These are phyloP conservation scores for Chrysolina haemoptera DNA, from an alignment of 2,888 invertebrate species.

Conservation along the genomic window DNA sequence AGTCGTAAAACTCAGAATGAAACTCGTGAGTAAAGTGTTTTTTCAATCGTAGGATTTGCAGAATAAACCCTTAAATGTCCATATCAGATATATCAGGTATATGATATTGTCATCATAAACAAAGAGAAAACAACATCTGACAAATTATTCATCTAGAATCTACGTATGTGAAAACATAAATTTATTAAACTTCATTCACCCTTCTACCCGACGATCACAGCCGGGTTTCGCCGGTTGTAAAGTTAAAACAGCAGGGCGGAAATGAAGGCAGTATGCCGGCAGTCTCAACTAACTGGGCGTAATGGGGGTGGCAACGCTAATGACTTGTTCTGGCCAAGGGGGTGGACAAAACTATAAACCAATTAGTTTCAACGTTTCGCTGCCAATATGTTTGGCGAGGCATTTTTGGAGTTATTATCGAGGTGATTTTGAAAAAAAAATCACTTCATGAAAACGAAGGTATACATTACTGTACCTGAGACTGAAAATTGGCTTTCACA, in stretches of 20 bases:
- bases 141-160: background rate
- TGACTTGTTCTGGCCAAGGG: constrained; percentile 50
- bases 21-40: too few species aligned
- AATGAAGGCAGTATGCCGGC: constrained; percentile 53
- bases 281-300: constrained; percentile 50
- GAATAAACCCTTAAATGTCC: too few species aligned
- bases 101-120: background rate
- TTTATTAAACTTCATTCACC: background rate
- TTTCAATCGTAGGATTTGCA: too few species aligned
- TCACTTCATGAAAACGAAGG: too few species aligned
- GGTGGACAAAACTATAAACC: constrained; percentile 56
- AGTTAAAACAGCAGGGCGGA: constrained; percentile 54
- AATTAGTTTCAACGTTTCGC: constrained; percentile 50
- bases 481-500: too few species aligned
- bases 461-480: too few species aligned
- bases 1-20: too few species aligned
- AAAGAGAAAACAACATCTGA: too few species aligned
- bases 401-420: background rate
- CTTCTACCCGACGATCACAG: background rate
- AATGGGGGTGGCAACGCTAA: constrained; percentile 49
- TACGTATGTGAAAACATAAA: background rate
- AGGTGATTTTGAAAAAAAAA: too few species aligned
- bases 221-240: constrained; percentile 38
- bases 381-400: constrained; percentile 7
- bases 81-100: too few species aligned